A percentile compares a stretch with the other conserved stretches of the same genome.
These are phyloP conservation scores for Drosophila ficusphila DNA, from an alignment of 1,140 invertebrate genomes.

Conservation along the genomic window DNA sequence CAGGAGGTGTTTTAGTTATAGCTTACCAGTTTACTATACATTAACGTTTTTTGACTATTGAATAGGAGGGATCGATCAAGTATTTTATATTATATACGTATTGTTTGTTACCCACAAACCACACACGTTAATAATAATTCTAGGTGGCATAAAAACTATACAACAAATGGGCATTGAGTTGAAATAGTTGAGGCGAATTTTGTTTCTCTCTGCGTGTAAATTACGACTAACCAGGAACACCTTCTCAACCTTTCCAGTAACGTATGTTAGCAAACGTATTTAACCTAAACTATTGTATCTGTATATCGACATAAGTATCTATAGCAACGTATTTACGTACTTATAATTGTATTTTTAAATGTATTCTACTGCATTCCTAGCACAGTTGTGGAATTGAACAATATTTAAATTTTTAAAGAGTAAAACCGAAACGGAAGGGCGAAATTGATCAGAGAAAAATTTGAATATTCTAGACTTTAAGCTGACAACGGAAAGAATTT, in stretches of 20 bases:
- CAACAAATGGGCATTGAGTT: too few species aligned
- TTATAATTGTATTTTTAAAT: conserved; percentile 49
- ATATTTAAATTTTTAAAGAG: conserved; percentile 63
- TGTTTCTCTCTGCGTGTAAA: too few species aligned
- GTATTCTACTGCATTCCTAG: conserved; percentile 76
- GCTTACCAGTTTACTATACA: background rate
- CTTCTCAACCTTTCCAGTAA: background rate
- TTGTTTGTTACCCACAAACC: too few species aligned
- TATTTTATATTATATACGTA: conserved; percentile 25
- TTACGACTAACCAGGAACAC: too few species aligned
- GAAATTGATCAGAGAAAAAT: conserved; percentile 23
- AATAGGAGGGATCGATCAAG: background rate
- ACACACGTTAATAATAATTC: too few species aligned
- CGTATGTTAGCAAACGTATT: conserved; percentile 10
- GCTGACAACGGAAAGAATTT: conserved; percentile 16
- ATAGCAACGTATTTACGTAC: conserved; percentile 5
- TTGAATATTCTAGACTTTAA: conserved; percentile 53
- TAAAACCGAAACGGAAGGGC: conserved; percentile 5
- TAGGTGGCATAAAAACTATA: too few species aligned
- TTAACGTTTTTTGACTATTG: conserved; percentile 2
- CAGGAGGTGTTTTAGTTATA: background rate
- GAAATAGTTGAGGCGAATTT: too few species aligned
- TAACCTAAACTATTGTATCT: conserved; percentile 1
- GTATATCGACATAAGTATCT: conserved; percentile 1
- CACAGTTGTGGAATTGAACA: conserved; percentile 79